Percentiles rank a stretch among this genome's conserved stretches.
Evolutionary conservation across 2,113 vertebrate genomes (phyloP).

Genomic region (Myrmecobius fasciatus): DNA sequence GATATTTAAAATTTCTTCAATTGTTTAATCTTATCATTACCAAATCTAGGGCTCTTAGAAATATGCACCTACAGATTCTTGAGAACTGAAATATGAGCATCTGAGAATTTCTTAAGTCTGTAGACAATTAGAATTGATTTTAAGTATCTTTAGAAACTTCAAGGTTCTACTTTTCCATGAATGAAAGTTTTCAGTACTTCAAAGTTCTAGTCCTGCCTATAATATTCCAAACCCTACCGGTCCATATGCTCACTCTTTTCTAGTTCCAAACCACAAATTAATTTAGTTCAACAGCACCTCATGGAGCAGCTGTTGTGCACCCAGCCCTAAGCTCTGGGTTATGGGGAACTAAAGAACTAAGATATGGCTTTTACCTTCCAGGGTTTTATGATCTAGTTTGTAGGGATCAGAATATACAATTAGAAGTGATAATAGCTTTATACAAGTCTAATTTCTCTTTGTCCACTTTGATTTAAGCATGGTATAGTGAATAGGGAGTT

Average conservation of each 20-base stretch:
- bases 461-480: neutral
- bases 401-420: neutral
- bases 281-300: neutral
- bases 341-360: neutral
- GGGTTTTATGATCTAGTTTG: neutral
- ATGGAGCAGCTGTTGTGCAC: neutral
- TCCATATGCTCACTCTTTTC: neutral
- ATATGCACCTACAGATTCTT: neutral
- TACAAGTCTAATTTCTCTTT: neutral
- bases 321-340: neutral
- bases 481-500: neutral
- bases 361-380: neutral
- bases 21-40: neutral
- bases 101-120: neutral
- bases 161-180: neutral
- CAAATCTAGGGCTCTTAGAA: neutral
- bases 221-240: neutral
- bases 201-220: neutral
- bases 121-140: neutral
- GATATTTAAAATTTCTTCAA: neutral
- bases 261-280: neutral
- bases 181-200: neutral
- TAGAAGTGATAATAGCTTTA: neutral
- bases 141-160: neutral
- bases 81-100: neutral